A percentile compares a stretch with the other conserved stretches of the same genome.
Evolutionary conservation across 1,140 invertebrate species (phyloP).

Genomic region (Pseudomyrmex pallidus): DNA sequence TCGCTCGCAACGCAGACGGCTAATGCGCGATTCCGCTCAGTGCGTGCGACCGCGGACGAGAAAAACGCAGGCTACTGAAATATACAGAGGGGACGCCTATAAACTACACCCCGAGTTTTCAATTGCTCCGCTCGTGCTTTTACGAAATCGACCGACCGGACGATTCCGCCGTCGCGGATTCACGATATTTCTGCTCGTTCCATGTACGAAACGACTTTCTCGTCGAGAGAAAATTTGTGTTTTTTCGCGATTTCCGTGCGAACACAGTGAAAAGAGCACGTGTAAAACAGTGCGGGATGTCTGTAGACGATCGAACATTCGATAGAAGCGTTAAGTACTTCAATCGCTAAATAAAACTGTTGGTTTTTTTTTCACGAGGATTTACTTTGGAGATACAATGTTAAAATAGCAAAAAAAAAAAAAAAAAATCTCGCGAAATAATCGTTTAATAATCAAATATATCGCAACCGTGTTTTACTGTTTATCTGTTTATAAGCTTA

Average conservation of each 20-base stretch:
- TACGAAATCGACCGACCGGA: constrained; percentile 50
- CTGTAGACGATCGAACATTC: constrained; percentile 6
- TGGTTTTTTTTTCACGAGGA: background rate
- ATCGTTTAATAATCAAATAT: background rate
- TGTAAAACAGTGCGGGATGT: constrained; percentile 10
- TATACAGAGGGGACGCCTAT: constrained; percentile 60
- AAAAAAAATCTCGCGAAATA: background rate
- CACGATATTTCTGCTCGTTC: constrained; percentile 1
- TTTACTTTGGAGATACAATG: constrained; percentile 13
- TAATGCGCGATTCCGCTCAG: constrained; percentile 23
- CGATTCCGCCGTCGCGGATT: constrained; percentile 30
- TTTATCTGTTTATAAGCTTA: no score
- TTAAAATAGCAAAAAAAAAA: background rate
- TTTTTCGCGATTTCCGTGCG: background rate
- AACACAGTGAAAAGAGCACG: background rate
- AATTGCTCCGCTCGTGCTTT: constrained; percentile 70
- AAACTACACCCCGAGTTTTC: constrained; percentile 64
- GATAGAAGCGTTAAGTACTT: constrained; percentile 30
- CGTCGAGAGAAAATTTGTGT: constrained; percentile 15
- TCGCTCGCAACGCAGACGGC: background rate
- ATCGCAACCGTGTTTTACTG: background rate
- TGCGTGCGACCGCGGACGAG: constrained; percentile 18
- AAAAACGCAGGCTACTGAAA: constrained; percentile 33
- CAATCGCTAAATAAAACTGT: constrained; percentile 12
- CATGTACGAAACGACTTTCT: background rate